Percentiles rank a stretch among this genome's conserved stretches.
These are phyloP conservation scores for Petrocephalus schoutedeni DNA, from an alignment of 2,797 vertebrate genomes.

Conservation along the genomic window DNA sequence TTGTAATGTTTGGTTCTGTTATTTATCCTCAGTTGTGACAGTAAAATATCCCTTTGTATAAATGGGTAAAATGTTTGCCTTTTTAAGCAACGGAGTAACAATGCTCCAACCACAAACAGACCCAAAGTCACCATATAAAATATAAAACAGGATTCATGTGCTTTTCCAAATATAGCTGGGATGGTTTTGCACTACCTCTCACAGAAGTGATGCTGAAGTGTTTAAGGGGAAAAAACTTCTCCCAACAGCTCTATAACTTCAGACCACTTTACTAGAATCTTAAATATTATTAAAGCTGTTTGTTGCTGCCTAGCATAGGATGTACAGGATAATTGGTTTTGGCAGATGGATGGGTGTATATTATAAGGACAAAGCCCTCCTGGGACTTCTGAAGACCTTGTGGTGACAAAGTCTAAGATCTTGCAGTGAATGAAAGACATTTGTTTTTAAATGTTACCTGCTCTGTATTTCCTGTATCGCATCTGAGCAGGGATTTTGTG, in stretches of 20 bases:
- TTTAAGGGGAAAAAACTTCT: background rate
- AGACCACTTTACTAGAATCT: background rate
- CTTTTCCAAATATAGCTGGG: background rate
- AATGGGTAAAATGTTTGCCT: background rate
- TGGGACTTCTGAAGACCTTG: background rate
- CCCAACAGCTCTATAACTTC: background rate
- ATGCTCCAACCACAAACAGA: background rate
- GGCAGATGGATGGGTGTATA: background rate
- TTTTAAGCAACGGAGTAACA: background rate
- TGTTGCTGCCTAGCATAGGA: background rate
- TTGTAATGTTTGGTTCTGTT: background rate
- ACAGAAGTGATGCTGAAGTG: background rate
- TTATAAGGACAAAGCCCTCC: background rate
- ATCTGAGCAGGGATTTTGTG: background rate
- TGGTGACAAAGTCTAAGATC: background rate
- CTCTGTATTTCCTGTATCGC: background rate
- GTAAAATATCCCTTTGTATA: background rate
- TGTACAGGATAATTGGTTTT: background rate
- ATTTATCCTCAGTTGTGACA: background rate
- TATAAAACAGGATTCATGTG: background rate
- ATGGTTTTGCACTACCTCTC: background rate
- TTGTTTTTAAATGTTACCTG: background rate
- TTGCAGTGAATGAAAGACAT: background rate
- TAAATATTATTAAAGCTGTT: background rate
- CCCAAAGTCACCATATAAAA: background rate